A percentile compares a stretch with the other conserved stretches of the same genome.
phyloP scores from a whole-genome alignment of 1,140 invertebrate species.

The Paralvinella palmiformis region DNA sequence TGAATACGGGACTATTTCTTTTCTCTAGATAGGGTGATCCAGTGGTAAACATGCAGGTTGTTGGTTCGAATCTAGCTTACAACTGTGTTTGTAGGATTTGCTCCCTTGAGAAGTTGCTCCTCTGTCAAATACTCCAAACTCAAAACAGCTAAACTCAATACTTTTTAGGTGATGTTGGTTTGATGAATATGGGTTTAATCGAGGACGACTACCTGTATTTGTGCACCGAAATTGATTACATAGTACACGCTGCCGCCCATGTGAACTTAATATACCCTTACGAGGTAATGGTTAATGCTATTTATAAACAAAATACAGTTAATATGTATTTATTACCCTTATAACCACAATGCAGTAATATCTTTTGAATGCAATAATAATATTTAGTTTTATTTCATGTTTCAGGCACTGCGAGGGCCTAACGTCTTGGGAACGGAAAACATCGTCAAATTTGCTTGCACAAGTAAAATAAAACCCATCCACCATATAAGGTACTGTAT shows the following conservation, averaged over 20 bases:
- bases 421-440: slow-evolving; percentile 55
- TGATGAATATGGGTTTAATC: slow-evolving; percentile 52
- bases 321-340: background rate
- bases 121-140: too few relatives aligned
- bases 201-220: slow-evolving; percentile 53
- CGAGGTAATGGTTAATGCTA: slow-evolving; percentile 32
- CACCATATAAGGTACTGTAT: slow-evolving; percentile 49
- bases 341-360: background rate
- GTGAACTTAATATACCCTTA: slow-evolving; percentile 56
- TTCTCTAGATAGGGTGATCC: too few relatives aligned
- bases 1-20: too few relatives aligned
- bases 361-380: background rate
- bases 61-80: too few relatives aligned
- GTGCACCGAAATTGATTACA: slow-evolving; percentile 52
- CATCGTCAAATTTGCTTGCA: slow-evolving; percentile 52
- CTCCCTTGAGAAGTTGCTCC: too few relatives aligned
- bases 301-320: background rate
- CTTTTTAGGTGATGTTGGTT: slow-evolving; percentile 49
- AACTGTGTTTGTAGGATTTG: too few relatives aligned
- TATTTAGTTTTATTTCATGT: slow-evolving; percentile 5
- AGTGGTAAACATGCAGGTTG: too few relatives aligned
- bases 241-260: slow-evolving; percentile 54
- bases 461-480: slow-evolving; percentile 54
- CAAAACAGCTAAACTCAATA: background rate
- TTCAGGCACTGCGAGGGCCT: slow-evolving; percentile 49